Percentiles rank a stretch among this genome's conserved stretches.
These are phyloP conservation scores for Odontophorus gujanensis DNA, from an alignment of 2,113 vertebrate genomes.

Conservation along the genomic window DNA sequence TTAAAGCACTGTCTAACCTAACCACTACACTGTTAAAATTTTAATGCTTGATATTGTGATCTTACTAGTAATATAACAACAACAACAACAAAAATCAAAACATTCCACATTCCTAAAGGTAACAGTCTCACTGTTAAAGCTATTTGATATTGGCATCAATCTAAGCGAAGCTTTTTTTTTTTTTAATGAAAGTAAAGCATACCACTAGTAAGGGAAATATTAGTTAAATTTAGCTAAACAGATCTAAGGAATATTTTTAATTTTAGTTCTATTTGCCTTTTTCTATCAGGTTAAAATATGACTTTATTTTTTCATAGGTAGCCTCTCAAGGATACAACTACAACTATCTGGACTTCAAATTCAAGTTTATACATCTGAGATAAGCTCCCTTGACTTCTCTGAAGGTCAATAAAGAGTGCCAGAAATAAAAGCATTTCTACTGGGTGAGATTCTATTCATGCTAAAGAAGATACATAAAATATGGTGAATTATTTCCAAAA, in stretches of 20 bases:
- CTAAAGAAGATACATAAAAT: neutral
- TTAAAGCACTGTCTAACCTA: neutral
- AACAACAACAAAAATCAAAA: neutral
- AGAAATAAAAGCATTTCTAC: neutral
- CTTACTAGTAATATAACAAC: neutral
- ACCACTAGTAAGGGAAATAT: neutral
- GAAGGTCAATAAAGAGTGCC: neutral
- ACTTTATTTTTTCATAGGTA: neutral
- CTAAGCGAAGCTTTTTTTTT: neutral
- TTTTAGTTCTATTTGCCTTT: constrained; percentile 11
- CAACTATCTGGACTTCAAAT: neutral
- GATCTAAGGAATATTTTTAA: neutral
- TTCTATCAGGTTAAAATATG: constrained; percentile 17
- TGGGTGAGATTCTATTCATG: neutral
- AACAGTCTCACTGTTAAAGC: neutral
- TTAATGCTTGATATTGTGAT: neutral
- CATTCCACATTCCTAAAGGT: neutral
- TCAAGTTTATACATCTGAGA: neutral
- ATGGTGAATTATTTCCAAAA: neutral
- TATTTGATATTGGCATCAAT: neutral
- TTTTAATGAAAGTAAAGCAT: neutral
- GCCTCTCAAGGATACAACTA: neutral
- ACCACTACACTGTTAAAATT: neutral
- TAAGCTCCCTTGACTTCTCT: neutral
- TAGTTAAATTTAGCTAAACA: constrained; percentile 18